Evolutionary conservation across 2,113 vertebrate genomes (phyloP).

Genomic region (Callorhinus ursinus): DNA sequence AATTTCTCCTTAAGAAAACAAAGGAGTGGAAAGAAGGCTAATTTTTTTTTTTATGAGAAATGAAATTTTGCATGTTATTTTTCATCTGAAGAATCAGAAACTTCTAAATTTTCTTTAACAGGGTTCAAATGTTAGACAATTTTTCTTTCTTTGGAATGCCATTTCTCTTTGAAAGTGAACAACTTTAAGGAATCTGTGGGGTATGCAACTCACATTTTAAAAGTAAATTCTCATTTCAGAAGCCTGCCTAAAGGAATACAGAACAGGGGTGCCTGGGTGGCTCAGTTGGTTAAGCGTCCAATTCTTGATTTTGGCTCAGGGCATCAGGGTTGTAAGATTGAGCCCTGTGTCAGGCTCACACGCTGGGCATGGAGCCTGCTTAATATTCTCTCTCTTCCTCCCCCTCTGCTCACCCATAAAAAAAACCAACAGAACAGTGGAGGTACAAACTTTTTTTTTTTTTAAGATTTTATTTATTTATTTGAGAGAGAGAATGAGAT

Average conservation of each 20-base stretch:
- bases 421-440: not conserved
- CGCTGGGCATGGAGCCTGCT: not conserved
- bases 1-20: not conserved
- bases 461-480: too few species aligned
- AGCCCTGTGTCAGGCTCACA: not conserved
- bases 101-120: constrained; percentile 46
- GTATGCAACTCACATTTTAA: not conserved
- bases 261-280: not conserved
- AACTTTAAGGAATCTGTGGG: constrained; percentile 4
- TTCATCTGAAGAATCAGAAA: constrained; percentile 38
- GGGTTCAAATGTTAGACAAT: constrained; percentile 41
- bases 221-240: constrained; percentile 56
- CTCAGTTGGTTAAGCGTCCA: not conserved
- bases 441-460: not conserved
- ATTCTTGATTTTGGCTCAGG: not conserved
- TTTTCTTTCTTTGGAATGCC: constrained; percentile 36
- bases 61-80: constrained; percentile 35
- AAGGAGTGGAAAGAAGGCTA: not conserved
- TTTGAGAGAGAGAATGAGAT: too few species aligned
- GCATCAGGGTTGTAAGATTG: not conserved
- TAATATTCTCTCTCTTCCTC: not conserved
- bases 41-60: not conserved
- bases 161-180: constrained; percentile 51
- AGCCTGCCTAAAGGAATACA: not conserved
- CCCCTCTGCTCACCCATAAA: not conserved